Evolutionary conservation across 1,140 invertebrate genomes (phyloP), one percentile per base, ranked within the genome.

Genomic region (Drosophila mojavensis): DNA sequence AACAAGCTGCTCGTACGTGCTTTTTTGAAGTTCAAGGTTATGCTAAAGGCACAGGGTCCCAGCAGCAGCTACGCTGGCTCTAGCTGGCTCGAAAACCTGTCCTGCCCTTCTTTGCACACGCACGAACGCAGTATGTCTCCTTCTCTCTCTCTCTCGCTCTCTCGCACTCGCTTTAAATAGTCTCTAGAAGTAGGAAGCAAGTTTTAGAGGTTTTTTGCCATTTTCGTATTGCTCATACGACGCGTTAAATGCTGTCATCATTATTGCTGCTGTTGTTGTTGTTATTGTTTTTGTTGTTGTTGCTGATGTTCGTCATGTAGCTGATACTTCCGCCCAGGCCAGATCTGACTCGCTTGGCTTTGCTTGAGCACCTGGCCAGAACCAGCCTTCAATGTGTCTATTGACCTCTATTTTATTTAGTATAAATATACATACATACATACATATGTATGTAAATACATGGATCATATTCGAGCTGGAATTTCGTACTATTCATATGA

Each of bases 11-110:
- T 68, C 47, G 20, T 60, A 74, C 70, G 62, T 66, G 78, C 70
- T 73, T 81, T 85, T 86, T 78, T 89, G 78, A 89, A 89, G 84
- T 89, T 89, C 84, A 89, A 89, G 84, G 84, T 84, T 89, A 81
- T 45, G 17, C 61, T 55, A 33, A 54, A 59, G 47, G 20, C 50
- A 56, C 10, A 67, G 63, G 36, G 47, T 47, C 48, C 50, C 33
- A 51, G 55, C 15, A 33, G 33, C 28, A 51, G 60, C 41, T 17
- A 4, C 30, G 28, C 26, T 3, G 26, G 28, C 15, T 54, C 41
- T 50, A 39, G 53, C 47, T 33, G 30, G 17, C 51, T 68, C 33
- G 4, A 54, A 72, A 82, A 83, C 81, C 81, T 79, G 81, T 79
- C 77, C 66, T 28, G 30, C 58, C 61, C 51, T 39, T 55, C 51